Conservation (phyloP, 2,888 invertebrate genomes). For the Hymenopus coronatus region DNA sequence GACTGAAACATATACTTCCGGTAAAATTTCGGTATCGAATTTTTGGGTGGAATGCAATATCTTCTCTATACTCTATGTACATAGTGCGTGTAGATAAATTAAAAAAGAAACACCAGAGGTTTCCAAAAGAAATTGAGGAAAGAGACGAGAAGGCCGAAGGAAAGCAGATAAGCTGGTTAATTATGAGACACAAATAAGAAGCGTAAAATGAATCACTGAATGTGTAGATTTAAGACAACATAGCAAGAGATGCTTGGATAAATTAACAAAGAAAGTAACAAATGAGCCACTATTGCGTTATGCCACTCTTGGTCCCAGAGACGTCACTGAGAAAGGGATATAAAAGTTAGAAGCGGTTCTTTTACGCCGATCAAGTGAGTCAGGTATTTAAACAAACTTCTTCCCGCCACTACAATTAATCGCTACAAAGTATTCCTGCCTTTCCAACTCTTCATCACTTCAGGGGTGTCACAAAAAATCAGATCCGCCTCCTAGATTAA, state of each 20-base stretch:
- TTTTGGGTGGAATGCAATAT: no score
- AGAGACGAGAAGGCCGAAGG: no score
- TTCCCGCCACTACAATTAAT: constrained; percentile 5
- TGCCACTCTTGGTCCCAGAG: neutral
- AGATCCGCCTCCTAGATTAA: neutral
- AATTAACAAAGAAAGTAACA: neutral
- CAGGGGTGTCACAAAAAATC: neutral
- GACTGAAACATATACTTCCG: no score
- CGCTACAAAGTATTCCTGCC: neutral
- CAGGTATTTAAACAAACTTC: constrained; percentile 9
- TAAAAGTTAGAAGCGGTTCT: neutral
- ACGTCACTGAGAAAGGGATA: neutral
- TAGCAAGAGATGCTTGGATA: neutral
- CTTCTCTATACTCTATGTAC: no score
- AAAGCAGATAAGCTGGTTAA: no score
- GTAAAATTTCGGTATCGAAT: no score
- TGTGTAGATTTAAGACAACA: no score
- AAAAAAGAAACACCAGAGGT: no score
- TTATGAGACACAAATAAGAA: no score
- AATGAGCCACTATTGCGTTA: neutral
- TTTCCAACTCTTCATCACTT: neutral
- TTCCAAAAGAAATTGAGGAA: no score
- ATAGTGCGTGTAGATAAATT: no score
- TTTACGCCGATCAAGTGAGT: neutral
- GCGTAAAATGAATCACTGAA: no score